Evolutionary conservation across 2,888 invertebrate genomes (phyloP).

Genomic region (Alsophila aescularia): DNA sequence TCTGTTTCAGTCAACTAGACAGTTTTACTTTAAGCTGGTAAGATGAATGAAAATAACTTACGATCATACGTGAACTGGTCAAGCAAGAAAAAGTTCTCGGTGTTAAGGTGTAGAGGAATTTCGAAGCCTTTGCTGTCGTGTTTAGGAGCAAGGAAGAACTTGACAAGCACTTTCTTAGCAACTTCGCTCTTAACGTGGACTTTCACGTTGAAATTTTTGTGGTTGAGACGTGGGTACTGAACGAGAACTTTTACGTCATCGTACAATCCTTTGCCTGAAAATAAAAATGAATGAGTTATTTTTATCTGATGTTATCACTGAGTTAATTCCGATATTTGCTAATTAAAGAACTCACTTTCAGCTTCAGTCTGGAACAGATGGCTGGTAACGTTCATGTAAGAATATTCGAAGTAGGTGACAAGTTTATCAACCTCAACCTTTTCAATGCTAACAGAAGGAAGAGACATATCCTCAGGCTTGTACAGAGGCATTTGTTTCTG

Average conservation of each 20-base stretch:
- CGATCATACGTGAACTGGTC: slow-evolving; percentile 83
- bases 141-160: slow-evolving; percentile 88
- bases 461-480: slow-evolving; percentile 84
- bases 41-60: slow-evolving; percentile 54
- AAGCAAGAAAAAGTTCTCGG: slow-evolving; percentile 83
- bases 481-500: slow-evolving; percentile 85
- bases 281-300: too few relatives aligned
- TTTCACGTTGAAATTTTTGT: slow-evolving; percentile 87
- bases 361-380: slow-evolving; percentile 47
- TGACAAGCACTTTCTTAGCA: slow-evolving; percentile 78
- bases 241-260: slow-evolving; percentile 80
- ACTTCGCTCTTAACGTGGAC: slow-evolving; percentile 85
- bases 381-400: slow-evolving; percentile 84
- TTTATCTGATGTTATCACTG: too few relatives aligned
- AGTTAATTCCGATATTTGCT: background rate
- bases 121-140: slow-evolving; percentile 83
- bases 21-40: too few relatives aligned
- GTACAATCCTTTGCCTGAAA: slow-evolving; percentile 50
- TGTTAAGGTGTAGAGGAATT: slow-evolving; percentile 80
- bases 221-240: slow-evolving; percentile 87
- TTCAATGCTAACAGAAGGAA: slow-evolving; percentile 86
- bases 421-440: slow-evolving; percentile 87
- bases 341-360: slow-evolving; percentile 62
- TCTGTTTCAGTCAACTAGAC: too few relatives aligned
- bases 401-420: slow-evolving; percentile 88